Percentiles rank a stretch among this genome's conserved stretches.
Evolutionary conservation across 2,797 vertebrate genomes (phyloP).

Genomic region (Gallinago nigripennis): DNA sequence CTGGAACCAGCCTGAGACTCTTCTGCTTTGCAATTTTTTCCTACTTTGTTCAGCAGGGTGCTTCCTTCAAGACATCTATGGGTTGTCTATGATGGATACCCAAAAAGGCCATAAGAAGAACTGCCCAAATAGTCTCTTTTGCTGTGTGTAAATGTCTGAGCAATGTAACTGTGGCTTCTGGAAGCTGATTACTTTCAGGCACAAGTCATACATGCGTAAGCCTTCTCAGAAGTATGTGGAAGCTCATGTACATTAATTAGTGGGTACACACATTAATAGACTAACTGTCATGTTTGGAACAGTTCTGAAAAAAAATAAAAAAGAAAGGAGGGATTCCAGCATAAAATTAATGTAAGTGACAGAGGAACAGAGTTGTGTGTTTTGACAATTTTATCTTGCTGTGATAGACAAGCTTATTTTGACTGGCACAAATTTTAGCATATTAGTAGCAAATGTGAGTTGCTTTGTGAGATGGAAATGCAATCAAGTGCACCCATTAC

Average conservation of each 20-base stretch:
- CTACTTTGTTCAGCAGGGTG: neutral
- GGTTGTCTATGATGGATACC: neutral
- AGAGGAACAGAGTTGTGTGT: neutral
- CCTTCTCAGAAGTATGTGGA: neutral
- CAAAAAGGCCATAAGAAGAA: neutral
- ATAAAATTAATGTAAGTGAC: neutral
- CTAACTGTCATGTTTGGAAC: neutral
- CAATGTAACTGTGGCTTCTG: neutral
- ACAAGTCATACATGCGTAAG: neutral
- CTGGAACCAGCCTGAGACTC: neutral
- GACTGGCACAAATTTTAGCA: conserved; percentile 25
- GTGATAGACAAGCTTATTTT: conserved; percentile 42
- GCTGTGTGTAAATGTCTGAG: neutral
- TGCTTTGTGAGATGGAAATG: conserved; percentile 42
- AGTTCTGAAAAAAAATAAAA: neutral
- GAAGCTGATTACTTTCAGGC: neutral
- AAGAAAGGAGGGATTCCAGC: neutral
- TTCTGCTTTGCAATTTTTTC: neutral
- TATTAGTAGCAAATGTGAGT: conserved; percentile 41
- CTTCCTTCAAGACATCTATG: neutral
- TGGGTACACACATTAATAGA: neutral
- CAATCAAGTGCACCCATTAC: conserved; percentile 1
- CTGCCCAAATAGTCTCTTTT: neutral
- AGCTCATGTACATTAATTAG: neutral
- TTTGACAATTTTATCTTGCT: conserved; percentile 41